Percentiles rank a stretch among this genome's conserved stretches.
These are phyloP conservation scores for Allochrocebus solatus DNA, from an alignment of 2,797 vertebrate genomes.

Conservation along the genomic window DNA sequence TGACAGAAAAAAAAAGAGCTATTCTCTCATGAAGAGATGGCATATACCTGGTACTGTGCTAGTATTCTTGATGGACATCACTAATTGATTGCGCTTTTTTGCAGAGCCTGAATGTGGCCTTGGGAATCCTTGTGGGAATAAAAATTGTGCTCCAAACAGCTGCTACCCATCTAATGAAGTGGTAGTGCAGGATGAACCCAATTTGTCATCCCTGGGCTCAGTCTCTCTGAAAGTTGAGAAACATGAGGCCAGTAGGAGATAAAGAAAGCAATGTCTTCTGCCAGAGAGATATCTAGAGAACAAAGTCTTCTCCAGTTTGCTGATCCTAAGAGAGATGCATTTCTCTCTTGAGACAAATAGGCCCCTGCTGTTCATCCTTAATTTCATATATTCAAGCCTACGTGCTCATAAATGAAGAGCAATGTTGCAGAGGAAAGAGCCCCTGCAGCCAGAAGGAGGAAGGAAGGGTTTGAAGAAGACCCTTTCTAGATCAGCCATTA, in stretches of 20 bases:
- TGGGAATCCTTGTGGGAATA: neutral
- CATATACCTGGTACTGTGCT: neutral
- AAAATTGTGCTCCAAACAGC: neutral
- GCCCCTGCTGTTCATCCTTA: neutral
- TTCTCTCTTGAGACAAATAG: neutral
- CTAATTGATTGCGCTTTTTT: neutral
- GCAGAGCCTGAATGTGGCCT: neutral
- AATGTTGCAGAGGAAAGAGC: neutral
- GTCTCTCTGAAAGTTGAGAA: neutral
- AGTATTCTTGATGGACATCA: neutral
- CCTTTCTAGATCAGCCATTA: neutral
- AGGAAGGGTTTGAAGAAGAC: neutral
- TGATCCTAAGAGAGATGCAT: neutral
- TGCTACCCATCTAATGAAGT: neutral
- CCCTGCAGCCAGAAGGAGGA: neutral
- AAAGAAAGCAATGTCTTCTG: neutral
- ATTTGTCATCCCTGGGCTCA: neutral
- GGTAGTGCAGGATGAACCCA: fast-evolving
- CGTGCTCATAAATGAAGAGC: neutral
- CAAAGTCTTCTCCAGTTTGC: neutral
- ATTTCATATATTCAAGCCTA: neutral
- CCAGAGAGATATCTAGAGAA: neutral
- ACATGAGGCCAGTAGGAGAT: neutral
- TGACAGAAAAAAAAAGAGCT: neutral
- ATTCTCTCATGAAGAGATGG: neutral